Base-by-base conservation (phyloP, 2,888 invertebrate species). In the Polyommatus iphigenia region DNA sequence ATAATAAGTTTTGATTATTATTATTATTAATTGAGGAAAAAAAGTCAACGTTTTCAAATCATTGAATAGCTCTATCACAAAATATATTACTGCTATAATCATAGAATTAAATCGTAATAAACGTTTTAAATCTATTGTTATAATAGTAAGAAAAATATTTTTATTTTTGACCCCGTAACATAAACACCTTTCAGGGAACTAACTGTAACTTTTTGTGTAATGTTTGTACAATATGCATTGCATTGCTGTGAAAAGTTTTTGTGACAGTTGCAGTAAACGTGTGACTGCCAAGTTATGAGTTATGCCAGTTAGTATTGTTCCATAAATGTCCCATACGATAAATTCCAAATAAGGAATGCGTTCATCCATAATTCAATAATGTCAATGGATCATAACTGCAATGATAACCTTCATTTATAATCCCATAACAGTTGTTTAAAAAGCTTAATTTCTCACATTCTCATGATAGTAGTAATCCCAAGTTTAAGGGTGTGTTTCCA, bases 201-300 rank as follows among this genome's bases (percentile, higher is more conserved):
- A 67, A 67, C 67, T 32, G 67, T 67, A 67, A 67, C 67, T 67
- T 18, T 29, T 67, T 29, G 67, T 67, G 62, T 62, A 20, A 24
- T 24, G 46, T 59, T n/a, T 20, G 62, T 24, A 62, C 62, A 62
- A 29, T 15, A 29, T 29, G 32, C 20, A 67, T 15, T 32, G 67
- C 67, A 67, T 67, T 29, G 67, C 67, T 67, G 67, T 67, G 29
- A 75, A 50, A 75, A 50, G 29, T 75, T 50, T 54, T 50, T 46
- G 54, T 7, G 50, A 50, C 50, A 15, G 24, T 75, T 75, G 54
- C 67, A 67, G 67, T 67, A 67, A 67, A 67, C 67, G 13, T 67
- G 67, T 67, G 29, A 67, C 62, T 67, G 62, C 20, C 62, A 62
- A 67, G 67, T 15, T 67, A 32, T 67, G 67, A 67, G 6, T 32